phyloP scores from a whole-genome alignment of 1,140 invertebrate genomes.

The Vanessa atalanta region DNA sequence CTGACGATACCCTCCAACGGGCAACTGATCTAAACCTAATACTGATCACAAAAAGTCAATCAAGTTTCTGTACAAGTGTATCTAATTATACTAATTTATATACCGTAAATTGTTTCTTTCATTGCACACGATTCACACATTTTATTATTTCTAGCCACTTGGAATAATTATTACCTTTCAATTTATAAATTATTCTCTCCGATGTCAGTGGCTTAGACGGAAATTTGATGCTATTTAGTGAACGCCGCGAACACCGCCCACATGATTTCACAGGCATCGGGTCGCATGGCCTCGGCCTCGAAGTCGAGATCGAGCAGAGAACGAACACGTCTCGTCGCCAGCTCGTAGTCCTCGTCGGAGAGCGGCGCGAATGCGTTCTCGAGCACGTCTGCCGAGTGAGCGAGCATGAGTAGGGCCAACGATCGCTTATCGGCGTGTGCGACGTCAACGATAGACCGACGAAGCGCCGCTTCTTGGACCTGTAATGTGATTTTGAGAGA shows the following conservation, averaged over 20 bases:
- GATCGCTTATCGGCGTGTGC: slow-evolving; percentile 98
- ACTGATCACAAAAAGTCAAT: slow-evolving; percentile 35
- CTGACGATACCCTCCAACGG: background rate
- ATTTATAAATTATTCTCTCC: slow-evolving; percentile 24
- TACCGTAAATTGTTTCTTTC: slow-evolving; percentile 17
- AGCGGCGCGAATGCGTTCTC: slow-evolving; percentile 99
- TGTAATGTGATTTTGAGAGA: slow-evolving; percentile 66
- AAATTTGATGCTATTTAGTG: slow-evolving; percentile 89
- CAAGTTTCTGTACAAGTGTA: slow-evolving; percentile 27
- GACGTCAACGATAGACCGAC: slow-evolving; percentile 98
- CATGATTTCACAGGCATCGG: slow-evolving; percentile 94
- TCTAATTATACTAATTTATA: slow-evolving; percentile 18
- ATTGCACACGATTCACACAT: slow-evolving; percentile 24
- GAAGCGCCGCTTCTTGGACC: slow-evolving; percentile 98
- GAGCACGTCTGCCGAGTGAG: slow-evolving; percentile 98
- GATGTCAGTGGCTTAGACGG: slow-evolving; percentile 24
- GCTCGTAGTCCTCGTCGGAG: slow-evolving; percentile 99
- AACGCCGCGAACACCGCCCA: slow-evolving; percentile 99
- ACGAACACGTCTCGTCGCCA: slow-evolving; percentile 97
- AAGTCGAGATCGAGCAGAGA: slow-evolving; percentile 98
- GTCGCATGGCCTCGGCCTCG: slow-evolving; percentile 94
- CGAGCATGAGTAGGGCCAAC: slow-evolving; percentile 95
- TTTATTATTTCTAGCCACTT: slow-evolving; percentile 33
- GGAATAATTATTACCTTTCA: slow-evolving; percentile 34
- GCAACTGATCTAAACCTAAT: slow-evolving; percentile 28